phyloP scores from a whole-genome alignment of 23 tunicate genomes.

The Phallusia fumigata region DNA sequence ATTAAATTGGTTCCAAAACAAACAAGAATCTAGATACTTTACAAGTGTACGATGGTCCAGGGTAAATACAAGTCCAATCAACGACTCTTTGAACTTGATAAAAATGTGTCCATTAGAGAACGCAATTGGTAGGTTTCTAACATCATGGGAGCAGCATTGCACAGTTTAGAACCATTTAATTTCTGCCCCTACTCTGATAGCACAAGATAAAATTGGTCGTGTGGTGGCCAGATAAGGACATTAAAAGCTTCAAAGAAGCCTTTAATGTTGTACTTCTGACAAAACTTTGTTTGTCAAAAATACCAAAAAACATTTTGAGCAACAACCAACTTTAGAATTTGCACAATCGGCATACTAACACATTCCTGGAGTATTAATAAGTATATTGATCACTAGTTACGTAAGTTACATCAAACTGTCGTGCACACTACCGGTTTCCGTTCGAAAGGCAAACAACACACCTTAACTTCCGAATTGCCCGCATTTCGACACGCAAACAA shows the following conservation, averaged over 20 bases:
- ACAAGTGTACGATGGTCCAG: background rate
- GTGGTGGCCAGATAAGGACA: background rate
- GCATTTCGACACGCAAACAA: background rate
- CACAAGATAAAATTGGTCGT: background rate
- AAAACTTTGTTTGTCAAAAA: background rate
- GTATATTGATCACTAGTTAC: too few species aligned
- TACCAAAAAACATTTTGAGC: background rate
- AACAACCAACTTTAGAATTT: too few species aligned
- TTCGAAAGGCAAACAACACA: background rate
- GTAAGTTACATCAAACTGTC: too few species aligned
- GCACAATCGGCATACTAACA: too few species aligned
- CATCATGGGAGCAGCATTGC: background rate
- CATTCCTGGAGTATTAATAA: too few species aligned
- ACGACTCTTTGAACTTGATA: background rate
- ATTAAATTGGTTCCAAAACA: too few species aligned
- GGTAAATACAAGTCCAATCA: background rate
- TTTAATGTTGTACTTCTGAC: background rate
- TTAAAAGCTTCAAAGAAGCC: background rate
- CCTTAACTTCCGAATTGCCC: background rate
- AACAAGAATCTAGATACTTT: too few species aligned
- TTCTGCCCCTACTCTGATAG: background rate
- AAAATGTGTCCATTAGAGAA: background rate
- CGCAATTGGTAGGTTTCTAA: background rate
- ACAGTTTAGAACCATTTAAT: conserved; percentile 10
- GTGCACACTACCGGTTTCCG: too few species aligned